Evolutionary conservation across 1,140 invertebrate genomes (phyloP), one percentile per base, ranked within the genome.

Genomic region (Lasaia peninsularis): DNA sequence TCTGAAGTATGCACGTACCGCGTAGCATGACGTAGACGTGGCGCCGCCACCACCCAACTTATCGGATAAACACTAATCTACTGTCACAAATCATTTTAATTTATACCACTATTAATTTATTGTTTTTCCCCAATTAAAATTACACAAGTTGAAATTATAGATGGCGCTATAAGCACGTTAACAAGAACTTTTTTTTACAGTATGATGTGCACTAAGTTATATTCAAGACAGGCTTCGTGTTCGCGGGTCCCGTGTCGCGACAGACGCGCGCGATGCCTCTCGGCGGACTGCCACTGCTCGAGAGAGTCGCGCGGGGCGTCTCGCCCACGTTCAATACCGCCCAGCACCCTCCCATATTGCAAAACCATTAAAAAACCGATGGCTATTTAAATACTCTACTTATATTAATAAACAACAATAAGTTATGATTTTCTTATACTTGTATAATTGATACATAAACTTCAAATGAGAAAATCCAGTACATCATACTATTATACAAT

Each of bases 311-410:
- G 73, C 78, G 75, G 79, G 77, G 79, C 81, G 78, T 72, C 81
- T 77, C 80, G 78, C 80, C 81, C 79, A 84, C 83, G 84, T 79
- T 87, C 84, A 73, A 85, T 86, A 85, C 74, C 73, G 75, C 75
- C 80, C 71, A 72, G 63, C 76, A 70, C 80, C 85, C 82, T 81
- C 85, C 82, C 77, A 80, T 80, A 73, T 81, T 80, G 73, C 79
- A 78, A 85, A 81, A 78, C 75, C 78, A 80, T 85, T 83, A 74
- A 85, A 84, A 81, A 82, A 68, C 73, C 69, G 75, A 80, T 71
- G 70, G 68, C 69, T 73, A 63, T 65, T 58, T 71, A 81, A 82
- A 77, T 68, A 51, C 9, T 21, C 21, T 49, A 50, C 11, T 4
- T n/a, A 9, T 20, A 21, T 34, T 33, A 33, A 12, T 32, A n/a